Percentiles rank a stretch among this genome's conserved stretches.
phyloP scores from a whole-genome alignment of 2,888 invertebrate genomes.

The Parnassius apollo region DNA sequence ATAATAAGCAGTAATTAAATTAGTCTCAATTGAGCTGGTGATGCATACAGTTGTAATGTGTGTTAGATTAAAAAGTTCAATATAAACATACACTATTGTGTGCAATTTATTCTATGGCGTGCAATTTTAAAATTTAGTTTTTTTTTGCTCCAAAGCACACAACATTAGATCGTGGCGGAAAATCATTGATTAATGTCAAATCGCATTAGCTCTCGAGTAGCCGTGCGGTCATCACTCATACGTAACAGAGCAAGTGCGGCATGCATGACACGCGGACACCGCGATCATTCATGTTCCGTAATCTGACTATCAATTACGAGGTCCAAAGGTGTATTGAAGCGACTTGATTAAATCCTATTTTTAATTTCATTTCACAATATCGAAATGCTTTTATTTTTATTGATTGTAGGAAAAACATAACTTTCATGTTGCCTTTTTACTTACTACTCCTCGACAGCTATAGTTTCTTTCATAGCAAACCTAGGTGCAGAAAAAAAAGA shows the following conservation, averaged over 20 bases:
- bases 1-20: neutral
- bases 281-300: constrained; percentile 18
- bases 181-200: constrained; percentile 27
- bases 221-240: constrained; percentile 24
- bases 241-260: constrained; percentile 9
- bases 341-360: neutral
- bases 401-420: too few species aligned
- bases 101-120: too few species aligned
- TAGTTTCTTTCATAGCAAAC: too few species aligned
- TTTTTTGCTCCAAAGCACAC: too few species aligned
- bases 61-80: neutral
- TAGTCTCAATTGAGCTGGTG: neutral
- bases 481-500: too few species aligned
- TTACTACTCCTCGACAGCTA: too few species aligned
- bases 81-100: too few species aligned
- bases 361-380: too few species aligned
- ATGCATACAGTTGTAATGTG: neutral
- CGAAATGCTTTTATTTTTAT: too few species aligned
- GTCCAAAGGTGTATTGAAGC: neutral
- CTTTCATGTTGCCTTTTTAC: too few species aligned
- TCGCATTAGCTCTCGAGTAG: constrained; percentile 21
- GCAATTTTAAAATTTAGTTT: too few species aligned
- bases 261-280: constrained; percentile 14
- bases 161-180: neutral
- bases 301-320: constrained; percentile 20